phyloP scores from a whole-genome alignment of 2,113 vertebrate genomes.

The Fulmarus glacialis region DNA sequence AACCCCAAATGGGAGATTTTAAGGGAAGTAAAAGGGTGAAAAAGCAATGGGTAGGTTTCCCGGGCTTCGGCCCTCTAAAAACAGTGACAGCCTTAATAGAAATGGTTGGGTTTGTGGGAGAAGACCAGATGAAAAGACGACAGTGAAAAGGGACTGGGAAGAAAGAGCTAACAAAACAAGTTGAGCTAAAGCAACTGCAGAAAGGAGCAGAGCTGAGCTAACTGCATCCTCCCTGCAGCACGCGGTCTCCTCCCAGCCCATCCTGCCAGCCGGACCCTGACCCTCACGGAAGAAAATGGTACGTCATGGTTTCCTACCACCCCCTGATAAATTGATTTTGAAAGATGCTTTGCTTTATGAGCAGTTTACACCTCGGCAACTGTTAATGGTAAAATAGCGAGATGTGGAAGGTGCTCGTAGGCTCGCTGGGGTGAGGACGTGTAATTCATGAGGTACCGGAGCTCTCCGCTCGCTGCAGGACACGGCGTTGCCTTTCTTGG shows the following conservation, averaged over 20 bases:
- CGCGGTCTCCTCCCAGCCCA: not conserved
- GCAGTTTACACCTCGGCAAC: not conserved
- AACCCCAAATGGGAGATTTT: not conserved
- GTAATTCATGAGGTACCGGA: not conserved
- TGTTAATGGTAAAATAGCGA: not conserved
- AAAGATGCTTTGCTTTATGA: not conserved
- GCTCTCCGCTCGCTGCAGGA: not conserved
- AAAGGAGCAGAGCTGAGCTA: not conserved
- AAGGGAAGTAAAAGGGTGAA: not conserved
- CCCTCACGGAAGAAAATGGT: not conserved
- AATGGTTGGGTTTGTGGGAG: not conserved
- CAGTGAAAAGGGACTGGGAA: not conserved
- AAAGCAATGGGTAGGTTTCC: not conserved
- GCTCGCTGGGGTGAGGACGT: not conserved
- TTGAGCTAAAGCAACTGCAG: not conserved
- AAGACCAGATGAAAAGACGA: not conserved
- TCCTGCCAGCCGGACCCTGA: not conserved
- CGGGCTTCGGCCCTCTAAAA: not conserved
- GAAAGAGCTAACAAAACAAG: not conserved
- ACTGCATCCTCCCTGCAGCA: not conserved
- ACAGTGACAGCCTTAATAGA: not conserved
- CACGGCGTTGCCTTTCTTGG: not conserved
- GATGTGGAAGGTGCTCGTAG: not conserved
- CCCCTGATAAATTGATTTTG: not conserved
- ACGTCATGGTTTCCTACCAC: not conserved